Evolutionary conservation across 2,797 vertebrate genomes (phyloP), one percentile per base, ranked within the genome.

Genomic region (Anguilla megastoma): DNA sequence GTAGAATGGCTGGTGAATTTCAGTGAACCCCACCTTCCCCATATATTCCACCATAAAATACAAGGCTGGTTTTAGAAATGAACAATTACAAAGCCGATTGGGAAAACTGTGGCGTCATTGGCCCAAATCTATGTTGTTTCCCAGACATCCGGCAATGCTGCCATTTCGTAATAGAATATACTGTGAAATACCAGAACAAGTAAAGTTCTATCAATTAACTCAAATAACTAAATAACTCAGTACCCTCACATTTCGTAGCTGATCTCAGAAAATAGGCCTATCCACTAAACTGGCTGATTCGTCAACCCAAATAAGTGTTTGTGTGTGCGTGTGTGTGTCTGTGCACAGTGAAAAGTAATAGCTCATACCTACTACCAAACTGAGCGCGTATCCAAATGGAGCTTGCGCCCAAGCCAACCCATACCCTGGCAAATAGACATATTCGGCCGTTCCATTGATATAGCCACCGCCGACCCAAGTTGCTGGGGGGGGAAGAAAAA

Each of bases 401-500:
- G 98, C 98, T 90, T 99, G 98, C 66, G 98, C 98, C 98, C 98
- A 99, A 24, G 97, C 98, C 88, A 99, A 92, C 16, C 98, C 98
- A 0, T 94, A 97, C 24, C 93, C 97, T 7, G 98, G 98, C 1
- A 98, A 95, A 91, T 99, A 99, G 16, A 99, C 98, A 58, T 98
- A 97, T 93, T 99, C 98, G 83, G 98, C 98, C 79, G 98, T 99
- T 87, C 98, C 98, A 0, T 99, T 99, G 93, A 99, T 99, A 90
- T 99, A 99, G 56, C 98, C 98, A 86, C 98, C 98, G 95, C 98
- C 98, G 87, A 99, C 98, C 98, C 98, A 99, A 2, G 98, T 99
- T 12, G 98, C 98, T 99, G 94, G 87, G 97, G 97, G 95, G 82
- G 56, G 48, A 74, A 84, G 9, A 71, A 36, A n/a, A 56, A 36